A percentile compares a stretch with the other conserved stretches of the same genome.
These are phyloP conservation scores for Amia ocellicauda DNA, from an alignment of 2,113 vertebrate species.

Conservation along the genomic window DNA sequence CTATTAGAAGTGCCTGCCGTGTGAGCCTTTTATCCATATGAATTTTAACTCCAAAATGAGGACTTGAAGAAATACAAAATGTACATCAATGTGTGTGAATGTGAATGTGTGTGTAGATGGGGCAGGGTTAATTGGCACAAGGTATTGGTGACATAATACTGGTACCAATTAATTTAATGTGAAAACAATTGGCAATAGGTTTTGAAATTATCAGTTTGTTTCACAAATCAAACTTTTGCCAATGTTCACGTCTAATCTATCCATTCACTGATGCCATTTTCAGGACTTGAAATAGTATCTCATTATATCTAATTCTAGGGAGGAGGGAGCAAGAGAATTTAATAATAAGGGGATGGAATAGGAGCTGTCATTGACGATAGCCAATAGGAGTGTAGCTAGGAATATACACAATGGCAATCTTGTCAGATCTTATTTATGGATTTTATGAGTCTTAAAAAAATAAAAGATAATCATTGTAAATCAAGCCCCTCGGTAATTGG, in stretches of 20 bases:
- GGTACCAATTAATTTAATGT: too few relatives aligned
- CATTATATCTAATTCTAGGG: slow-evolving; percentile 18
- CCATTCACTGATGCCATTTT: too few relatives aligned
- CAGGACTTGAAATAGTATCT: not conserved
- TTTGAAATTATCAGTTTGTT: too few relatives aligned
- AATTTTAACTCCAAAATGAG: slow-evolving; percentile 18
- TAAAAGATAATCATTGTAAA: slow-evolving; percentile 15
- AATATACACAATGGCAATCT: not conserved
- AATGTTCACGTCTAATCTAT: slow-evolving; percentile 26
- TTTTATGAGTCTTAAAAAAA: slow-evolving; percentile 5
- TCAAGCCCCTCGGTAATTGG: slow-evolving; percentile 20
- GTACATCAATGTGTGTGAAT: too few relatives aligned
- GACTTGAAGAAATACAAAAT: not conserved
- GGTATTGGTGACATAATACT: too few relatives aligned
- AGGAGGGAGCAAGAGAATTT: not conserved
- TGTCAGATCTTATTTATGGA: slow-evolving; percentile 7
- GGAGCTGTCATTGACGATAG: not conserved
- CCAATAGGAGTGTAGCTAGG: slow-evolving; percentile 2
- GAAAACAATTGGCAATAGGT: too few relatives aligned
- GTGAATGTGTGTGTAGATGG: too few relatives aligned
- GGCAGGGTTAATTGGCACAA: too few relatives aligned
- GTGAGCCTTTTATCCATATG: slow-evolving; percentile 38
- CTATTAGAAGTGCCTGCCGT: slow-evolving; percentile 28
- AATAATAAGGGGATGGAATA: not conserved
- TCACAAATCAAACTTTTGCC: too few relatives aligned